Evolutionary conservation across 2,113 vertebrate genomes (phyloP).

Genomic region (Onychostoma macrolepis): DNA sequence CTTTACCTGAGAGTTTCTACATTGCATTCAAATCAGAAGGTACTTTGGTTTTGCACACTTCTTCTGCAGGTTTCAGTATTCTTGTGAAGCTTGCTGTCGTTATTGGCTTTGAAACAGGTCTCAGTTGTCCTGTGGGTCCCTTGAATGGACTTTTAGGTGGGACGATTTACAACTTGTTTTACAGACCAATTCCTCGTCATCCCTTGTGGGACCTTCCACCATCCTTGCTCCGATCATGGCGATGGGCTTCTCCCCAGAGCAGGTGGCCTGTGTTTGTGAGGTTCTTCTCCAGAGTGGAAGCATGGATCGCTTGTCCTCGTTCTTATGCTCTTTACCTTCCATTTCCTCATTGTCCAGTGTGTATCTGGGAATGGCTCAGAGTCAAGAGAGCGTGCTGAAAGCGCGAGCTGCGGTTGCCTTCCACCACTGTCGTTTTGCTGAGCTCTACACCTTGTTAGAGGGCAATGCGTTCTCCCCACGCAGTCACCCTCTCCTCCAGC

Average conservation of each 20-base stretch:
- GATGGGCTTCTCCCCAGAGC: slow-evolving; percentile 73
- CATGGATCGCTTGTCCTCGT: slow-evolving; percentile 68
- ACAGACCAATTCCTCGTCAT: background rate
- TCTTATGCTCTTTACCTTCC: slow-evolving; percentile 68
- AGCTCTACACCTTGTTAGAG: slow-evolving; percentile 72
- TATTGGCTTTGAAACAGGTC: background rate
- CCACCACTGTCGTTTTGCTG: slow-evolving; percentile 71
- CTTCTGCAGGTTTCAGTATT: background rate
- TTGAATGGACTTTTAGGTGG: background rate
- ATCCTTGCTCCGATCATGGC: slow-evolving; percentile 22
- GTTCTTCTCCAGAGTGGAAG: slow-evolving; percentile 66
- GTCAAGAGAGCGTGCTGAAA: slow-evolving; percentile 72
- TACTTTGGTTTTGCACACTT: slow-evolving; percentile 10
- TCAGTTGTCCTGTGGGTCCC: background rate
- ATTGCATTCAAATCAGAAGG: slow-evolving; percentile 20
- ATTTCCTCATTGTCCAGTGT: slow-evolving; percentile 34
- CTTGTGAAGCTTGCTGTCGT: background rate
- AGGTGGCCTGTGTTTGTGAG: slow-evolving; percentile 73
- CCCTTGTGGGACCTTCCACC: background rate
- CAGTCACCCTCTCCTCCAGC: slow-evolving; percentile 74
- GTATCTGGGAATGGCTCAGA: slow-evolving; percentile 45
- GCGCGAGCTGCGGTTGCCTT: slow-evolving; percentile 72
- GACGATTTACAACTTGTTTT: background rate
- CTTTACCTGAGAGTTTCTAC: background rate
- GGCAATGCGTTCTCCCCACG: slow-evolving; percentile 68